Evolutionary conservation across 2,113 vertebrate genomes (phyloP).

Genomic region (Podilymbus podiceps): DNA sequence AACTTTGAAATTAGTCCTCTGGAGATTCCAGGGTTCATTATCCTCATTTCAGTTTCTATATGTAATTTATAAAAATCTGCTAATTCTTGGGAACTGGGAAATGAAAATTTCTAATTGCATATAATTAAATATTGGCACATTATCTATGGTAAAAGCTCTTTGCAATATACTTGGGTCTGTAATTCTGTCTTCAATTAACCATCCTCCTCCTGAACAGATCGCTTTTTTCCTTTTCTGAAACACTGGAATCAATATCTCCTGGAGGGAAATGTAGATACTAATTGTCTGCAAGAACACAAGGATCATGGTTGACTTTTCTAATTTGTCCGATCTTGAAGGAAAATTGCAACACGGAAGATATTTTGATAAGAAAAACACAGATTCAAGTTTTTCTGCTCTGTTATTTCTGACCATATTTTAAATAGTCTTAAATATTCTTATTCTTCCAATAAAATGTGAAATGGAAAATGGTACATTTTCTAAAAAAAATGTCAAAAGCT

Average conservation of each 20-base stretch:
- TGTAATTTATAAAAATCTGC: not conserved
- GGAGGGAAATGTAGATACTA: not conserved
- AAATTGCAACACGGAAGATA: not conserved
- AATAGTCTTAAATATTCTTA: not conserved
- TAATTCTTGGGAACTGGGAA: not conserved
- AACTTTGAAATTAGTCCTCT: not conserved
- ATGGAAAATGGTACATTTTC: not conserved
- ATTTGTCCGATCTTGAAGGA: not conserved
- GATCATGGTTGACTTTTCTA: not conserved
- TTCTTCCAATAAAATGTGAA: not conserved
- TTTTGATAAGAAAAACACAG: not conserved
- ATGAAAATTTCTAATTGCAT: not conserved
- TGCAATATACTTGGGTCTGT: not conserved
- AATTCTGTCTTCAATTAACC: conserved; percentile 1
- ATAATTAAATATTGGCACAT: not conserved
- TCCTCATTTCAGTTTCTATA: not conserved
- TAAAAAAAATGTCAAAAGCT: not conserved
- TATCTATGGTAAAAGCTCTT: not conserved
- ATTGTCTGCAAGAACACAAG: not conserved
- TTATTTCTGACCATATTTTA: not conserved
- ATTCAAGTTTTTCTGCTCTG: not conserved
- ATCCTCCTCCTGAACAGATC: not conserved
- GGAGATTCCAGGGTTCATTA: not conserved
- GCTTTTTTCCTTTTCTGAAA: not conserved
- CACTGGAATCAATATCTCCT: not conserved